phyloP scores from a whole-genome alignment of 2,888 invertebrate species.

The Muschampia plurimacula region DNA sequence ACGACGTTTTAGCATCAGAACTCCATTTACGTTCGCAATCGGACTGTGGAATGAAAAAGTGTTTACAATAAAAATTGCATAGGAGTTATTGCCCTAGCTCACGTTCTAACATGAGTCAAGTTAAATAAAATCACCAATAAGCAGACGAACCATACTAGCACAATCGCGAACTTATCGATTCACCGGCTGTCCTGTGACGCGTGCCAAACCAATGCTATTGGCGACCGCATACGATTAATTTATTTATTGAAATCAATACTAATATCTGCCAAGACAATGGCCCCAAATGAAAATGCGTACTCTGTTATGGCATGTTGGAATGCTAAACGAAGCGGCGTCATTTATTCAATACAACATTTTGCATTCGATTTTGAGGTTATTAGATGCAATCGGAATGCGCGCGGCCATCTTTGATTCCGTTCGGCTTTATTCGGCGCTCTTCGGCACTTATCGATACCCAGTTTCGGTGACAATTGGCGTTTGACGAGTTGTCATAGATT shows the following conservation, averaged over 20 bases:
- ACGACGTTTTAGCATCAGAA: constrained; percentile 15
- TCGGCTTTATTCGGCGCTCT: constrained; percentile 72
- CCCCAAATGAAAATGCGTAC: constrained; percentile 83
- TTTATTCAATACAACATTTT: constrained; percentile 83
- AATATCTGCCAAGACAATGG: constrained; percentile 84
- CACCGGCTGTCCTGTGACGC: constrained; percentile 75
- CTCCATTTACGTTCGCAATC: constrained; percentile 14
- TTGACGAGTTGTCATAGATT: constrained; percentile 63
- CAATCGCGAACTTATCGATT: constrained; percentile 76
- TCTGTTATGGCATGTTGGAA: constrained; percentile 82
- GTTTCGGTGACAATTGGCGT: constrained; percentile 74
- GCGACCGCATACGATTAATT: constrained; percentile 81
- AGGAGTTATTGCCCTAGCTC: constrained; percentile 78
- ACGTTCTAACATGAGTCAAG: constrained; percentile 80
- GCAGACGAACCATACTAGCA: constrained; percentile 66
- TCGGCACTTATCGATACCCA: constrained; percentile 64
- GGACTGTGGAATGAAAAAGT: constrained; percentile 43
- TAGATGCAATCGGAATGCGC: constrained; percentile 84
- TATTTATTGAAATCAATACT: constrained; percentile 86
- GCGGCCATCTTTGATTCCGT: constrained; percentile 75
- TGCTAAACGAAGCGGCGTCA: constrained; percentile 82
- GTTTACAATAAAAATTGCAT: constrained; percentile 74
- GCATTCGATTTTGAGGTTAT: constrained; percentile 85
- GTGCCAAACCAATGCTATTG: constrained; percentile 83
- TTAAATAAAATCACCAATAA: constrained; percentile 69